Percentiles rank a stretch among this genome's conserved stretches.
These are phyloP conservation scores for Pseudanteris insignis DNA, from an alignment of 2,888 invertebrate genomes.

Conservation along the genomic window DNA sequence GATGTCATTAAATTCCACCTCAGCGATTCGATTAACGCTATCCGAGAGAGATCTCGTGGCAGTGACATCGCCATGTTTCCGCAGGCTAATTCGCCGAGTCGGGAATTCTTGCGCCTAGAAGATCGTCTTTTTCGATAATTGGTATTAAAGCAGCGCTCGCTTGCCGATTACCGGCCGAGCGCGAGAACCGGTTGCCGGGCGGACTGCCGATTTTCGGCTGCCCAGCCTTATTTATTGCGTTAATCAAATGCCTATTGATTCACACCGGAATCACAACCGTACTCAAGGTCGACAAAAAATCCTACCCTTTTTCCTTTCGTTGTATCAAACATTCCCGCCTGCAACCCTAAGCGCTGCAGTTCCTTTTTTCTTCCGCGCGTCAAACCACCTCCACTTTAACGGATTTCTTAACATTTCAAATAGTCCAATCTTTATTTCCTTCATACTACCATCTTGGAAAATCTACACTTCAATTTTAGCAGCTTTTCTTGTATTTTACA, in stretches of 20 bases:
- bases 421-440: conserved; percentile 45
- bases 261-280: conserved; percentile 11
- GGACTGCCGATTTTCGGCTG: conserved; percentile 27
- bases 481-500: too few species aligned
- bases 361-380: conserved; percentile 51
- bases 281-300: too few species aligned
- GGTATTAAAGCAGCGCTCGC: conserved; percentile 36
- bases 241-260: conserved; percentile 25
- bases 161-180: conserved; percentile 34
- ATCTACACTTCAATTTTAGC: conserved; percentile 5
- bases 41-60: conserved; percentile 33
- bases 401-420: conserved; percentile 61
- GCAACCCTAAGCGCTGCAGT: conserved; percentile 50
- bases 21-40: conserved; percentile 45
- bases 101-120: conserved; percentile 39
- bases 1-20: conserved; percentile 46
- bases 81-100: conserved; percentile 38
- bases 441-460: conserved; percentile 13
- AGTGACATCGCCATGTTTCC: conserved; percentile 42
- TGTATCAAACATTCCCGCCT: conserved; percentile 26
- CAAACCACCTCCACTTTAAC: conserved; percentile 62
- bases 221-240: conserved; percentile 11
- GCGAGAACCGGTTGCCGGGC: conserved; percentile 37
- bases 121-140: conserved; percentile 45
- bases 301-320: conserved; percentile 20